These are phyloP conservation scores for Plumapathes pennacea DNA, from an alignment of 92 coral and sea anemone genomes.

Conservation along the genomic window DNA sequence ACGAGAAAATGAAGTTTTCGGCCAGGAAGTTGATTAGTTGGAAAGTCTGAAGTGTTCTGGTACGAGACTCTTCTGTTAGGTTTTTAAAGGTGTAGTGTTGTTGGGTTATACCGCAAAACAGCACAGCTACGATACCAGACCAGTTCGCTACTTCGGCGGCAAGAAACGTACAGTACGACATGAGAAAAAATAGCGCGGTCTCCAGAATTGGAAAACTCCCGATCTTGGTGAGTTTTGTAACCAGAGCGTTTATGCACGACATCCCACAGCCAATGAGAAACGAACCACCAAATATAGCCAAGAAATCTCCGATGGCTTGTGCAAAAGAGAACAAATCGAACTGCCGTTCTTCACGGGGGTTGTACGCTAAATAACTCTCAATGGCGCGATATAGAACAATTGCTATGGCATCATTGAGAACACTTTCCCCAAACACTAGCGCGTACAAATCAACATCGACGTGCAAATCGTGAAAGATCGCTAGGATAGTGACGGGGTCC, in stretches of 20 bases:
- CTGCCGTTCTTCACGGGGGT: constrained; percentile 89
- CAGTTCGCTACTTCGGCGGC: constrained; percentile 95
- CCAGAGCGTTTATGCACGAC: constrained; percentile 93
- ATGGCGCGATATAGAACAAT: constrained; percentile 92
- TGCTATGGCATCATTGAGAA: constrained; percentile 95
- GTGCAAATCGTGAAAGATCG: constrained; percentile 91
- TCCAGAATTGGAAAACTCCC: constrained; percentile 94
- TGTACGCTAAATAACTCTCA: constrained; percentile 93
- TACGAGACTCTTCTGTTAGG: constrained; percentile 91
- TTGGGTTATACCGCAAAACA: constrained; percentile 95
- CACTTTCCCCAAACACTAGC: constrained; percentile 94
- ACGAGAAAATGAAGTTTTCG: constrained; percentile 91
- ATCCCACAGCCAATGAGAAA: constrained; percentile 87
- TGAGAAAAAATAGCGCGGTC: constrained; percentile 84
- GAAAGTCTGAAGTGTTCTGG: constrained; percentile 83
- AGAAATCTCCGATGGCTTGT: constrained; percentile 79
- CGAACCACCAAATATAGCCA: constrained; percentile 88
- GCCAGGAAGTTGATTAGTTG: constrained; percentile 91
- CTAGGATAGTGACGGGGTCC: constrained; percentile 90
- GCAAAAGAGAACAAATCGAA: constrained; percentile 82
- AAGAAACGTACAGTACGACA: constrained; percentile 93
- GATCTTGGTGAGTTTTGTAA: constrained; percentile 91
- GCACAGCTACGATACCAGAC: constrained; percentile 96
- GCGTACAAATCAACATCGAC: constrained; percentile 98
- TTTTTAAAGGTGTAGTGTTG: constrained; percentile 96